These are phyloP conservation scores for Odontocerum albicorne DNA, from an alignment of 2,888 invertebrate species.

Conservation along the genomic window DNA sequence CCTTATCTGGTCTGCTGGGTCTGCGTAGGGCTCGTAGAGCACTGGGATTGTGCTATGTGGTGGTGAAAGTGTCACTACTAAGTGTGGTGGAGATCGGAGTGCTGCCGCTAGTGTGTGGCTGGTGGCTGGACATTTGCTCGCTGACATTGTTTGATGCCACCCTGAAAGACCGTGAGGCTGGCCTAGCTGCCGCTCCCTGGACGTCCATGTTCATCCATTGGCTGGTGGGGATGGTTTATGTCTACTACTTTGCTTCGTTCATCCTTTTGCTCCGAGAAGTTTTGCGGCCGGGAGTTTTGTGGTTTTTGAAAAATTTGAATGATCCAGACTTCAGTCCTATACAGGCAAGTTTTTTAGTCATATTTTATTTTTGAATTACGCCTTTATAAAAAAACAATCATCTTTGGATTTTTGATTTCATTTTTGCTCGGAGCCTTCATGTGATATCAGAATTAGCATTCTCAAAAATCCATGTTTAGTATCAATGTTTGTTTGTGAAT, in stretches of 20 bases:
- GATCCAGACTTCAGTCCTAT: conserved; percentile 99
- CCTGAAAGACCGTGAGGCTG: conserved; percentile 82
- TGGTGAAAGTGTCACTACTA: conserved; percentile 87
- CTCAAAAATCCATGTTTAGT: too few relatives aligned
- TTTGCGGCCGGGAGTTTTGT: conserved; percentile 92
- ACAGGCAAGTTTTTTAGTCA: conserved; percentile 71
- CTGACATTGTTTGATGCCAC: conserved; percentile 89
- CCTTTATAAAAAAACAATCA: too few relatives aligned
- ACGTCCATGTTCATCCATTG: conserved; percentile 98
- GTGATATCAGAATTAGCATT: too few relatives aligned
- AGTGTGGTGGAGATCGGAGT: conserved; percentile 97
- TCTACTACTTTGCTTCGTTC: conserved; percentile 98
- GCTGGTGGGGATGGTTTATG: conserved; percentile 98
- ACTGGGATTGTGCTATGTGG: conserved; percentile 91
- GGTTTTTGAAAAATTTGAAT: conserved; percentile 97
- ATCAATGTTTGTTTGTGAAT: too few relatives aligned
- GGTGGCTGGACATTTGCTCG: conserved; percentile 99
- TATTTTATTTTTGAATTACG: too few relatives aligned
- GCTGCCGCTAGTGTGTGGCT: conserved; percentile 94
- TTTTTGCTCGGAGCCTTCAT: too few relatives aligned
- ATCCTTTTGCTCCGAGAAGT: conserved; percentile 91
- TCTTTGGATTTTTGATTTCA: too few relatives aligned
- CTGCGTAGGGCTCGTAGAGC: conserved; percentile 79
- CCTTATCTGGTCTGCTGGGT: conserved; percentile 77
- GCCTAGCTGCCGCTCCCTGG: conserved; percentile 89